Evolutionary conservation across 1,140 invertebrate species (phyloP).

Genomic region (Wasmannia auropunctata): DNA sequence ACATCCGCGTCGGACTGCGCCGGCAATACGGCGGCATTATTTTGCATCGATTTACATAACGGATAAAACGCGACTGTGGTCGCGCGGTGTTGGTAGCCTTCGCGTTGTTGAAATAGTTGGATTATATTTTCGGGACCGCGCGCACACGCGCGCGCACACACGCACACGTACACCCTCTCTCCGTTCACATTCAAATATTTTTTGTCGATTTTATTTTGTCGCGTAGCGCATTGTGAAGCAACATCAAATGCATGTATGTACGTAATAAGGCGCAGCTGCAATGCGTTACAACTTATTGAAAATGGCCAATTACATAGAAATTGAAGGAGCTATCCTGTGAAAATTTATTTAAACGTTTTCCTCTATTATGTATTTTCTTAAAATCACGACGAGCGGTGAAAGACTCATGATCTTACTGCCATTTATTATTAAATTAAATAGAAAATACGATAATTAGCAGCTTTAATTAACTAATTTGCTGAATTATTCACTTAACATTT

Average conservation of each 20-base stretch:
- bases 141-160: conserved; percentile 6
- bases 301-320: neutral
- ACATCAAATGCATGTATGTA: conserved; percentile 11
- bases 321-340: neutral
- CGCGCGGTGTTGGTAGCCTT: conserved; percentile 32
- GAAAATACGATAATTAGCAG: neutral
- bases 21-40: conserved; percentile 69
- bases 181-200: conserved; percentile 84
- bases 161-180: conserved; percentile 25
- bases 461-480: conserved; percentile 10
- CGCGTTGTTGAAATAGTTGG: conserved; percentile 81
- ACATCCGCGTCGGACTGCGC: conserved; percentile 43
- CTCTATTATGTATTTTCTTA: neutral
- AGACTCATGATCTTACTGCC: neutral
- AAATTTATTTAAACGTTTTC: neutral
- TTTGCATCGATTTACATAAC: conserved; percentile 85
- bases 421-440: neutral
- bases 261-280: neutral
- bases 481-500: conserved; percentile 8
- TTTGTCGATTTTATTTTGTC: conserved; percentile 76
- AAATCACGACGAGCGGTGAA: neutral
- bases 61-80: conserved; percentile 77
- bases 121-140: conserved; percentile 78
- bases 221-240: conserved; percentile 69
- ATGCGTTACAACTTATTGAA: conserved; percentile 21